Evolutionary conservation across 2,113 vertebrate species (phyloP), one percentile per base, ranked within the genome.

Genomic region (Atractosteus spatula): DNA sequence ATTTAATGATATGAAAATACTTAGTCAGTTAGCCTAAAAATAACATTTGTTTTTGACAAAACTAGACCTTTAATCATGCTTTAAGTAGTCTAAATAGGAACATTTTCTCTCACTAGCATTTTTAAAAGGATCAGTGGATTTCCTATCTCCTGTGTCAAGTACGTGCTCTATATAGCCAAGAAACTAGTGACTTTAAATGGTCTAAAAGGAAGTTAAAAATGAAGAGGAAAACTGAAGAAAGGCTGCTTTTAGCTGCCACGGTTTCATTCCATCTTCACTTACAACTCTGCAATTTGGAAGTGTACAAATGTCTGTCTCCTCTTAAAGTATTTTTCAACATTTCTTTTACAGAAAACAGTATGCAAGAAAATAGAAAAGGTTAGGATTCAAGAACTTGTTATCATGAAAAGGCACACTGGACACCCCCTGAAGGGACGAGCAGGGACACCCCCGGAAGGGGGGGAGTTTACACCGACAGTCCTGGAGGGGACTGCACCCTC

Each of bases 1-100:
- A 64, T 76, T 77, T 77, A 79, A 59, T 75, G 56, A 72, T 63
- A 74, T 70, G 71, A 29, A 54, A 70, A 17, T 14, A 43, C 61
- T 54, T 29, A 29, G 29, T 75, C 42, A 63, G 73, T 55, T 14
- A 29, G 42, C 8, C 73, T 70, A 67, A 70, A 83, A 82, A 81
- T 79, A 78, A 51, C 57, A 51, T 55, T 14, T 70, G 29, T 65
- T 43, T 29, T 64, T 69, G 10, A 12, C 0, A 43, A 12, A 75
- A 73, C 41, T 44, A 70, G 69, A 73, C 61, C 72, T 55, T 76
- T 74, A 76, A 76, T 65, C 76, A 61, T 66, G 42, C 3, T 16
- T 68, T 63, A 43, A n/a, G 8, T 41, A 70, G 17, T 43, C 43
- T 45, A 17, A 47, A 6, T 13, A 68, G 3, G 59, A 17, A 55